Conservation (phyloP, 92 coral and sea anemone genomes). For the Zoanthus solanderi region DNA sequence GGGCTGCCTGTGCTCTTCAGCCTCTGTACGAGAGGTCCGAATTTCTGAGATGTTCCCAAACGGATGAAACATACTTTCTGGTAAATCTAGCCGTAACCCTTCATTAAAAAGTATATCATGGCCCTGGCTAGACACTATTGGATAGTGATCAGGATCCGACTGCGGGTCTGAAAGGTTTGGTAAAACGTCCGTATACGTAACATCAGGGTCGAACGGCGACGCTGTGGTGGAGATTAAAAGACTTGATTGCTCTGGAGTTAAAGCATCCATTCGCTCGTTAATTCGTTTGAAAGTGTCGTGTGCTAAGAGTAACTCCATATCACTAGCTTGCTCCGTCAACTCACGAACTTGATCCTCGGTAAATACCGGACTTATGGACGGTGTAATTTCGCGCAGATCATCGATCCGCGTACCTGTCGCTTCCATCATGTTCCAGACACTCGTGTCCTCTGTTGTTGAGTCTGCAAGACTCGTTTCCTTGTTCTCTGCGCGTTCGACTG, state of each 20-base stretch:
- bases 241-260: slow-evolving; percentile 75
- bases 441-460: slow-evolving; percentile 22
- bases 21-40: not conserved
- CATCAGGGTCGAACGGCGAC: slow-evolving; percentile 64
- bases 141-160: slow-evolving; percentile 51
- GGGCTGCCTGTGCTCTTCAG: slow-evolving; percentile 44
- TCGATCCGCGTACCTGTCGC: slow-evolving; percentile 74
- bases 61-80: slow-evolving; percentile 43
- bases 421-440: slow-evolving; percentile 38
- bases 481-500: slow-evolving; percentile 3
- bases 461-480: slow-evolving; percentile 15
- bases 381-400: slow-evolving; percentile 92
- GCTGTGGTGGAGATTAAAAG: slow-evolving; percentile 61
- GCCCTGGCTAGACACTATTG: slow-evolving; percentile 57
- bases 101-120: slow-evolving; percentile 63
- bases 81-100: slow-evolving; percentile 49
- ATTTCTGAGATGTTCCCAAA: slow-evolving; percentile 33
- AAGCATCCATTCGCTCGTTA: slow-evolving; percentile 68
- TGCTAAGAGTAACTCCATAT: slow-evolving; percentile 75
- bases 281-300: slow-evolving; percentile 83
- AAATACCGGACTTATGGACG: slow-evolving; percentile 94
- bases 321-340: slow-evolving; percentile 78
- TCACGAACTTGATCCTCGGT: slow-evolving; percentile 98
- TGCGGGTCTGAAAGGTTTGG: slow-evolving; percentile 46
- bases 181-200: slow-evolving; percentile 61